A percentile compares a stretch with the other conserved stretches of the same genome.
Evolutionary conservation across 1,140 invertebrate genomes (phyloP).

Genomic region (Macrobrachium nipponense): DNA sequence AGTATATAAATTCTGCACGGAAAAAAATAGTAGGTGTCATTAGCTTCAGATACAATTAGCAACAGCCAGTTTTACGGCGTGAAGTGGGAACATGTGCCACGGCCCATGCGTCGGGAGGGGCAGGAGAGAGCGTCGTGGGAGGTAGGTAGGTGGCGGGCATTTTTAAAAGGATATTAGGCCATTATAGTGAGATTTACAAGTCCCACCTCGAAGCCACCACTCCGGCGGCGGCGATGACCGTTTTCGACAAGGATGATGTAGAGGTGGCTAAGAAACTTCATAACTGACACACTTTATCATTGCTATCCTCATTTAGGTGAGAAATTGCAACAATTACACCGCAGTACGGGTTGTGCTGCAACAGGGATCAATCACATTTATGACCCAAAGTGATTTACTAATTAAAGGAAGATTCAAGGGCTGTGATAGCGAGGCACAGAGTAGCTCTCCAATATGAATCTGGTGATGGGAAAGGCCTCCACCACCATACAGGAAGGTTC

Average conservation of each 20-base stretch:
- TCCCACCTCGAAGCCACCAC: background rate
- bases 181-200: too few species aligned
- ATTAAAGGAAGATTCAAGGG: conserved; percentile 8
- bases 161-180: too few species aligned
- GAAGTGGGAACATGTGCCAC: too few species aligned
- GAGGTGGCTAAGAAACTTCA: conserved; percentile 39
- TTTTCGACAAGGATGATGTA: conserved; percentile 26
- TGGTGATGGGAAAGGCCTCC: background rate
- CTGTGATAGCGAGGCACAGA: background rate
- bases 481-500: too few species aligned
- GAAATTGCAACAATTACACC: conserved; percentile 49
- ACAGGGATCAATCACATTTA: conserved; percentile 42
- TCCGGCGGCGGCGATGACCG: background rate
- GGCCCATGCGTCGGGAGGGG: too few species aligned
- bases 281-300: conserved; percentile 42
- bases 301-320: conserved; percentile 40
- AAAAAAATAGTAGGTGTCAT: too few species aligned
- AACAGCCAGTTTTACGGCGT: too few species aligned
- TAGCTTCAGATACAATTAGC: too few species aligned
- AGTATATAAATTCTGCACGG: too few species aligned
- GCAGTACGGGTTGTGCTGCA: conserved; percentile 1
- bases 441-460: background rate
- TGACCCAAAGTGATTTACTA: conserved; percentile 19
- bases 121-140: too few species aligned
- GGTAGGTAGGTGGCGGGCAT: too few species aligned